A percentile compares a stretch with the other conserved stretches of the same genome.
Evolutionary conservation across 2,888 invertebrate species (phyloP).

Genomic region (Brassicogethes aeneus): DNA sequence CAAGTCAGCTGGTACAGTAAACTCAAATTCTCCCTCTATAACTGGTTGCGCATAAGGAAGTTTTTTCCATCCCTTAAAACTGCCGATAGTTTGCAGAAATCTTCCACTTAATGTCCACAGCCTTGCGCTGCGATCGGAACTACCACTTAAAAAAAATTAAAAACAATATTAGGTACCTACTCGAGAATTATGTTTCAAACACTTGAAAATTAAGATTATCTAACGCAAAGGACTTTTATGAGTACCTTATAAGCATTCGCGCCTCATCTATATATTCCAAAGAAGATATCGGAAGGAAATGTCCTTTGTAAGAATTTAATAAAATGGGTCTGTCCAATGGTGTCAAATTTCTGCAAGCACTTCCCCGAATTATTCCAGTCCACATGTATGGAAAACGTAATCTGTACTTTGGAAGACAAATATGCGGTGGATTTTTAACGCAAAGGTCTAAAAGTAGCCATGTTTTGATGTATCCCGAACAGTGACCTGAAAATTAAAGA

Average conservation of each 20-base stretch:
- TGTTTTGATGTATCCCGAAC: conserved; percentile 68
- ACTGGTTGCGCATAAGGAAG: conserved; percentile 22
- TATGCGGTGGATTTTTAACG: conserved; percentile 37
- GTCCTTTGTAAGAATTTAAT: conserved; percentile 62
- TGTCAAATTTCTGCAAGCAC: conserved; percentile 56
- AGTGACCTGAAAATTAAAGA: conserved; percentile 37
- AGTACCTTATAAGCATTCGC: conserved; percentile 58
- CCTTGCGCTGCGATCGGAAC: conserved; percentile 53
- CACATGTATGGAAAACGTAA: conserved; percentile 66
- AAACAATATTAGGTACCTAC: conserved; percentile 1
- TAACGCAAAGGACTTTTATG: background rate
- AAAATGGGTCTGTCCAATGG: conserved; percentile 52
- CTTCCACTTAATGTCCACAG: conserved; percentile 65
- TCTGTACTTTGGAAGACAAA: conserved; percentile 55
- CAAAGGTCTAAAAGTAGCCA: conserved; percentile 68
- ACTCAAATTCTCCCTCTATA: conserved; percentile 39
- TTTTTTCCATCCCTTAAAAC: conserved; percentile 54
- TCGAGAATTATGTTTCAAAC: too few species aligned
- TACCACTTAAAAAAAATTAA: conserved; percentile 25
- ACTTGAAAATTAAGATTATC: background rate
- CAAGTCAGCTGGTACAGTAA: conserved; percentile 64
- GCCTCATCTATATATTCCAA: conserved; percentile 58
- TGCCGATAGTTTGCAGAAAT: conserved; percentile 65
- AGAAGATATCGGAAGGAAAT: conserved; percentile 57
- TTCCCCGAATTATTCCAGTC: conserved; percentile 57